These are phyloP conservation scores for Stigmatopora argus DNA, from an alignment of 2,113 vertebrate species.

Conservation along the genomic window DNA sequence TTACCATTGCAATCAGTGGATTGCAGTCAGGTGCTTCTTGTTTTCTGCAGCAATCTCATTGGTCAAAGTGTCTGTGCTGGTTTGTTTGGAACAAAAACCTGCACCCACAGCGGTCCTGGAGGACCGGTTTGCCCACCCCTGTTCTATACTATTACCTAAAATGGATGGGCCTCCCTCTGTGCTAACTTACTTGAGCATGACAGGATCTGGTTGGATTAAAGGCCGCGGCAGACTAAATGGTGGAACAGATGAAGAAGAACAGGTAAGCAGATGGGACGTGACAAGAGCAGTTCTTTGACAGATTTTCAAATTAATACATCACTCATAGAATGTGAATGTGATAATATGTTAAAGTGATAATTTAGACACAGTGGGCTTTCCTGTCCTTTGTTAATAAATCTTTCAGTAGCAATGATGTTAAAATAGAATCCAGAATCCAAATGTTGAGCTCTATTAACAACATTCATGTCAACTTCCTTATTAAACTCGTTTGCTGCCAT, in stretches of 20 bases:
- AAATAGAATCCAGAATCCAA: too few species aligned
- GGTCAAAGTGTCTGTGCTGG: too few species aligned
- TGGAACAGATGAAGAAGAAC: constrained; percentile 61
- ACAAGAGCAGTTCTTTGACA: constrained; percentile 64
- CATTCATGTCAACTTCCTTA: too few species aligned
- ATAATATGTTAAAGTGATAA: constrained; percentile 4
- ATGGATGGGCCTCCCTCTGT: constrained; percentile 14
- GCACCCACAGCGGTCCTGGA: too few species aligned
- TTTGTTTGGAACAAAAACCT: too few species aligned
- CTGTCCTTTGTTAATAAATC: background rate
- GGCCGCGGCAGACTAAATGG: constrained; percentile 23
- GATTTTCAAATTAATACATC: constrained; percentile 76
- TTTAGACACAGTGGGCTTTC: background rate
- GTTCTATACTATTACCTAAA: background rate
- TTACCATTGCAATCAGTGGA: too few species aligned
- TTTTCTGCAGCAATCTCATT: too few species aligned
- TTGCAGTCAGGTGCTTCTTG: too few species aligned
- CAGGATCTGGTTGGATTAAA: constrained; percentile 21
- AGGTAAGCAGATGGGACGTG: constrained; percentile 64
- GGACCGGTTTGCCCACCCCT: too few species aligned
- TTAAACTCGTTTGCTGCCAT: too few species aligned
- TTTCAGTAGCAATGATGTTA: too few species aligned
- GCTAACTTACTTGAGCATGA: constrained; percentile 15
- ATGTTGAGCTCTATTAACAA: too few species aligned
- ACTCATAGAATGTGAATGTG: constrained; percentile 26